These are phyloP conservation scores for Hylaeus volcanicus DNA, from an alignment of 1,140 invertebrate genomes.

Conservation along the genomic window DNA sequence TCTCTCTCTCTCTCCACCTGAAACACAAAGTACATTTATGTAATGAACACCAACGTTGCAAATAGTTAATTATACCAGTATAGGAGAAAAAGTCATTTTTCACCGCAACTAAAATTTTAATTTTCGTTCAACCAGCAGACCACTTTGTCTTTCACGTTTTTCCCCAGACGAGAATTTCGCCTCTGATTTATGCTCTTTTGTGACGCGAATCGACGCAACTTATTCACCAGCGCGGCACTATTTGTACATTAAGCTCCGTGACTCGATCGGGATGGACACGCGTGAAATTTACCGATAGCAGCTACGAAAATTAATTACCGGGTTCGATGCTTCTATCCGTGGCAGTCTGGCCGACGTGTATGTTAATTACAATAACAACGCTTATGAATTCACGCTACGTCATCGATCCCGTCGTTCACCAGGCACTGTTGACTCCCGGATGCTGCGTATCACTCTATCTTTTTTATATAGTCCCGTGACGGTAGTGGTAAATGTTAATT, in stretches of 20 bases:
- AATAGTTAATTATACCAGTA: no score
- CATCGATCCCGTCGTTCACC: conserved; percentile 13
- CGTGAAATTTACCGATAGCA: conserved; percentile 22
- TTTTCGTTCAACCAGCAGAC: no score
- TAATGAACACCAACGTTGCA: no score
- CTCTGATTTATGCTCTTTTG: neutral
- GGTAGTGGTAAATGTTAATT: no score
- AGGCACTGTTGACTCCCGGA: neutral
- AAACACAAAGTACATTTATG: no score
- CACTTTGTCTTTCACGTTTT: no score
- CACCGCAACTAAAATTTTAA: no score
- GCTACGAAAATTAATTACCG: conserved; percentile 42
- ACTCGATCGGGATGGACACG: conserved; percentile 14
- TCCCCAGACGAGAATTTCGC: no score
- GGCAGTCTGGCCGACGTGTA: neutral
- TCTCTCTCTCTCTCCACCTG: no score
- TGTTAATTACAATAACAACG: conserved; percentile 48
- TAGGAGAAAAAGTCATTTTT: no score
- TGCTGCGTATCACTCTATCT: neutral
- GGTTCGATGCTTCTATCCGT: conserved; percentile 9
- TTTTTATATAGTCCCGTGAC: neutral
- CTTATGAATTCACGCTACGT: conserved; percentile 26
- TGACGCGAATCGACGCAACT: neutral
- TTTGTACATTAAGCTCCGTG: conserved; percentile 9
- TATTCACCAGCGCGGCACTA: conserved; percentile 12